Conservation (phyloP, 1,140 invertebrate genomes). For the Sinella curviseta region DNA sequence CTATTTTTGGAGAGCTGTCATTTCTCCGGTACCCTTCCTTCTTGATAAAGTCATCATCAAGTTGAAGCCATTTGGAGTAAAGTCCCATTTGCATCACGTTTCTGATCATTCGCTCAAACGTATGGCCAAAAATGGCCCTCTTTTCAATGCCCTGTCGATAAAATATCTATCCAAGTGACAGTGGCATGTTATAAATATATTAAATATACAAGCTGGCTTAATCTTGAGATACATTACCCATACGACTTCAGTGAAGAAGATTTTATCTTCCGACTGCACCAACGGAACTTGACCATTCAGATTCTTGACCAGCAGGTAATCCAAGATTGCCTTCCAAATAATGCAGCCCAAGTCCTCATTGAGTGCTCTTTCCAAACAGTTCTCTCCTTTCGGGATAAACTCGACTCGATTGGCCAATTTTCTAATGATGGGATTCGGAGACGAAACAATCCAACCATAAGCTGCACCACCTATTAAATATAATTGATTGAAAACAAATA, state of each 20-base stretch:
- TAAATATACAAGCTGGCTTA: background rate
- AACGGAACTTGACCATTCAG: background rate
- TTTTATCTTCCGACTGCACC: background rate
- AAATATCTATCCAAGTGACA: background rate
- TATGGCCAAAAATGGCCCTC: slow-evolving; percentile 1
- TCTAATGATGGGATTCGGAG: background rate
- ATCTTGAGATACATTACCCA: background rate
- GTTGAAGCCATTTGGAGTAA: background rate
- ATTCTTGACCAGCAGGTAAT: background rate
- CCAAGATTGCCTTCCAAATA: background rate
- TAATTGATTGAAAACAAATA: background rate
- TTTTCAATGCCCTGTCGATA: background rate
- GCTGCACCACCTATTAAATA: background rate
- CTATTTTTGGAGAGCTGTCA: background rate
- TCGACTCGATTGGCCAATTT: background rate
- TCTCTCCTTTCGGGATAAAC: background rate
- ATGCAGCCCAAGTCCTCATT: background rate
- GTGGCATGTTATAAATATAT: background rate
- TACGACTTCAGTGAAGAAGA: background rate
- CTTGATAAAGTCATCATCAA: background rate
- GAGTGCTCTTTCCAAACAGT: background rate
- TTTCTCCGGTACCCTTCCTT: background rate
- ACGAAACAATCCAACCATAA: background rate
- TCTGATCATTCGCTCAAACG: background rate
- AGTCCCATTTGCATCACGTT: slow-evolving; percentile 8